Percentiles rank a stretch among this genome's conserved stretches.
These are phyloP conservation scores for Chaunax sp. DNA, from an alignment of 2,797 vertebrate species.

Conservation along the genomic window DNA sequence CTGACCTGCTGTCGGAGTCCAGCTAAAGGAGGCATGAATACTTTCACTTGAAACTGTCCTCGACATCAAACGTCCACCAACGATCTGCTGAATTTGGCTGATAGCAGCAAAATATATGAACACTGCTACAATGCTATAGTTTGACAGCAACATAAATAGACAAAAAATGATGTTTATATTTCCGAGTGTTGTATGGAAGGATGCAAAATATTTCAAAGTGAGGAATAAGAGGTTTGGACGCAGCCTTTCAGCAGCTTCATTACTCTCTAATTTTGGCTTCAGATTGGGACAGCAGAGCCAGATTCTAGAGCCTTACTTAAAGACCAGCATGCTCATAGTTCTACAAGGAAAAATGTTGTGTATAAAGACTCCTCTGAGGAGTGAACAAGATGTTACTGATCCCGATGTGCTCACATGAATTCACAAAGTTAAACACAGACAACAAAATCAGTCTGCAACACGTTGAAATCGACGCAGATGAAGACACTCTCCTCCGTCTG, in stretches of 20 bases:
- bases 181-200: conserved; percentile 12
- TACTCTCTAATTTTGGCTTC: neutral
- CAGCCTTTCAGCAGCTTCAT: conserved; percentile 26
- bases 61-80: neutral
- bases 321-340: conserved; percentile 36
- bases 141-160: neutral
- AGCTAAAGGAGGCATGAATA: neutral
- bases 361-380: conserved; percentile 44
- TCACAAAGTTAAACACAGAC: conserved; percentile 34
- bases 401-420: conserved; percentile 19
- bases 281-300: neutral
- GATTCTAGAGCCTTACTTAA: neutral
- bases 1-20: conserved; percentile 44
- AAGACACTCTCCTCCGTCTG: conserved; percentile 72
- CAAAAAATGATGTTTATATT: neutral
- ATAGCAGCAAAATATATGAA: neutral
- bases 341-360: conserved; percentile 49
- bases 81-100: neutral
- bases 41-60: neutral
- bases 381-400: neutral
- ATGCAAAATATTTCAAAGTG: conserved; percentile 26
- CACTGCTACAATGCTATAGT: too few species aligned
- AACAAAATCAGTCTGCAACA: conserved; percentile 22
- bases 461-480: conserved; percentile 6
- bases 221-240: conserved; percentile 13